A percentile compares a stretch with the other conserved stretches of the same genome.
Evolutionary conservation across 2,888 invertebrate genomes (phyloP).

Genomic region (Metacarcinus magister): DNA sequence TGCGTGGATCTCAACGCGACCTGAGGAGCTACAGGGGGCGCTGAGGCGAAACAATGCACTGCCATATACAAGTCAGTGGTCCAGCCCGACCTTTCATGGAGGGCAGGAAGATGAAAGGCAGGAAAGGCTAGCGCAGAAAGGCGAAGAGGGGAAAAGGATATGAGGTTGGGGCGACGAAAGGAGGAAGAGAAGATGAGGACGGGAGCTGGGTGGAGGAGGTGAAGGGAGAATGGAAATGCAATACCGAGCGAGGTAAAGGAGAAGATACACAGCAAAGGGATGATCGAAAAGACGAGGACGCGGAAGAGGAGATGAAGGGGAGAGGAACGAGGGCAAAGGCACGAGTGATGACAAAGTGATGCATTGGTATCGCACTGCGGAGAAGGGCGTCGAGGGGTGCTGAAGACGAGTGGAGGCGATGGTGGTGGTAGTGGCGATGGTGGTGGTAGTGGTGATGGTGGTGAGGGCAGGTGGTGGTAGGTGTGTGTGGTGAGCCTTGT

Average conservation of each 20-base stretch:
- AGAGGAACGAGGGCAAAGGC: not conserved
- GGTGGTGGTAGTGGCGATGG: not conserved
- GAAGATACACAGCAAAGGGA: not conserved
- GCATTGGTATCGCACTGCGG: not conserved
- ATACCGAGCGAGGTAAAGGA: not conserved
- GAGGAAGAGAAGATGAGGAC: conserved; percentile 3
- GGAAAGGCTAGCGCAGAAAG: not conserved
- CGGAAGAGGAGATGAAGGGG: not conserved
- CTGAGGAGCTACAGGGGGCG: not conserved
- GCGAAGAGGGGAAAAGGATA: conserved; percentile 29
- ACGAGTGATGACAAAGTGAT: not conserved
- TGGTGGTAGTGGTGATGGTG: not conserved
- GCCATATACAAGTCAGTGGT: not conserved
- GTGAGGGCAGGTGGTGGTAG: not conserved
- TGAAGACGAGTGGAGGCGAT: not conserved
- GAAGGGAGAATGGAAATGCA: not conserved
- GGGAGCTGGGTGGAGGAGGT: not conserved
- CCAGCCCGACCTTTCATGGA: not conserved
- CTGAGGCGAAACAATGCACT: not conserved
- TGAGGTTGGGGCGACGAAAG: not conserved
- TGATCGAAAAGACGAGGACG: not conserved
- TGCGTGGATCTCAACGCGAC: not conserved
- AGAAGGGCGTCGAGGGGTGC: not conserved
- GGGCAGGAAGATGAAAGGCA: not conserved
- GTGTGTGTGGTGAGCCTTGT: not conserved